Conservation (phyloP, 2,113 vertebrate genomes). For the Marmota monax region DNA sequence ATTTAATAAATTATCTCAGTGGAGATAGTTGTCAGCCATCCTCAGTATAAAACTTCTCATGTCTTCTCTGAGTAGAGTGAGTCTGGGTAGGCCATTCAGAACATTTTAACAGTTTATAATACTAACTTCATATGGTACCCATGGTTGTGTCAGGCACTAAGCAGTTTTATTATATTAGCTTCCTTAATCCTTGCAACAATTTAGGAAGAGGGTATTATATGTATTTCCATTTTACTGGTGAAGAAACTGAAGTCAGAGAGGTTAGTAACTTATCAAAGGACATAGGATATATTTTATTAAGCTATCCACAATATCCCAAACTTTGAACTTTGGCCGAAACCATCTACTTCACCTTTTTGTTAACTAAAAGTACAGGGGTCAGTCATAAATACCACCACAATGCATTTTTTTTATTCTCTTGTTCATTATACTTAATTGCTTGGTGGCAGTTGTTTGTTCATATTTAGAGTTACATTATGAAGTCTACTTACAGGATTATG, state of each 20-base stretch:
- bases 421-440: not conserved
- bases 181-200: not conserved
- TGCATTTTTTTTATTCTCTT: not conserved
- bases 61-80: not conserved
- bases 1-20: conserved; percentile 39
- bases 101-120: conserved; percentile 18
- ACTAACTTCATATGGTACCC: not conserved
- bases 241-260: conserved; percentile 45
- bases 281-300: conserved; percentile 34
- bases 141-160: not conserved
- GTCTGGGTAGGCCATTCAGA: not conserved
- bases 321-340: conserved; percentile 23
- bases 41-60: conserved; percentile 38
- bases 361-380: not conserved
- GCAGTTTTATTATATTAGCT: not conserved
- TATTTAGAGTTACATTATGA: conserved; percentile 22
- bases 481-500: not conserved
- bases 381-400: not conserved
- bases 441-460: conserved; percentile 35
- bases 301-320: not conserved
- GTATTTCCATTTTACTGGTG: conserved; percentile 18
- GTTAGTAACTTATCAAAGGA: not conserved
- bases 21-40: not conserved
- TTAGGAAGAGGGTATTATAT: not conserved
- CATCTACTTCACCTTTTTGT: not conserved